phyloP scores from a whole-genome alignment of 2,797 vertebrate species.

The Artibeus lituratus region DNA sequence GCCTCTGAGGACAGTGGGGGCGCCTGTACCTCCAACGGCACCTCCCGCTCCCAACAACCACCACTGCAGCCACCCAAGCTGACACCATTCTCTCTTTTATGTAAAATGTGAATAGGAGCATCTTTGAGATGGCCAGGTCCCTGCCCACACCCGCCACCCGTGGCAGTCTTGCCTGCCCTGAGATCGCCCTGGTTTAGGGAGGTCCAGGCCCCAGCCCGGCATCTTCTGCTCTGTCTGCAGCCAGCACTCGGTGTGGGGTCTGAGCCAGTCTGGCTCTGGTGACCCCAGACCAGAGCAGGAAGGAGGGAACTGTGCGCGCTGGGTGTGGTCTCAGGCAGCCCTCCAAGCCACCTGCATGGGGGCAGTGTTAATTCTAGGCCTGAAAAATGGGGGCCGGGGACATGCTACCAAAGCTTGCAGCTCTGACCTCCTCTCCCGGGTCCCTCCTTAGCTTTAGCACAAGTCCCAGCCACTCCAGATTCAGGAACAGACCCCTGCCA shows the following conservation, averaged over 20 bases:
- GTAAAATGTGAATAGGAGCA: background rate
- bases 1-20: background rate
- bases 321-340: too few species aligned
- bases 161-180: too few species aligned
- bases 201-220: background rate
- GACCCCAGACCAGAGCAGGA: background rate
- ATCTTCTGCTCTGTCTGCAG: background rate
- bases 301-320: too few species aligned
- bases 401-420: background rate
- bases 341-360: background rate
- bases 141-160: fast-evolving
- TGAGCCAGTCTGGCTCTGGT: background rate
- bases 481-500: background rate
- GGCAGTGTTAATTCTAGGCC: background rate
- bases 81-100: background rate
- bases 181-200: background rate
- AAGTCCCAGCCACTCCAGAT: background rate
- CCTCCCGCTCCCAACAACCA: background rate
- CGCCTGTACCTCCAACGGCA: background rate
- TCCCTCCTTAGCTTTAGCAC: background rate
- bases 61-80: background rate
- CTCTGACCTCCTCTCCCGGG: background rate
- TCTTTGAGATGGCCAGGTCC: background rate
- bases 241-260: background rate
- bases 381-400: background rate